Percentiles rank a stretch among this genome's conserved stretches.
Conservation (phyloP, 1,140 invertebrate genomes). For the Oryzaephilus surinamensis region DNA sequence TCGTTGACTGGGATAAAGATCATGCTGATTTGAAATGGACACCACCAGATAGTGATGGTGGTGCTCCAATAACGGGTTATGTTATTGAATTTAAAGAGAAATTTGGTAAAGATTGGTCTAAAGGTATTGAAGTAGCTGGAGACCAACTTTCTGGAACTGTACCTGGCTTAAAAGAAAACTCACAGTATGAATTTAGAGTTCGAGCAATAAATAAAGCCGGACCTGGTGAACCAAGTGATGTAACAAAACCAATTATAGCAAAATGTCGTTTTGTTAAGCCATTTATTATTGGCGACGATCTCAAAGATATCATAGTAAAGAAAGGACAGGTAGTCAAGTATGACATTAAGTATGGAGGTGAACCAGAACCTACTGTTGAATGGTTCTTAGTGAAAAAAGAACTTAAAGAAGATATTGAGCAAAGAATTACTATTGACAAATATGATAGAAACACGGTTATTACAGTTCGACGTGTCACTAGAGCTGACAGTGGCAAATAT, state of each 20-base stretch:
- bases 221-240: constrained; percentile 86
- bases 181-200: constrained; percentile 93
- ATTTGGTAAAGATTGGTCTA: constrained; percentile 81
- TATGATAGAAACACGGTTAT: constrained; percentile 85
- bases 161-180: constrained; percentile 85
- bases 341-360: constrained; percentile 90
- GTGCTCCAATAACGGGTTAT: constrained; percentile 89
- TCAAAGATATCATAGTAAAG: constrained; percentile 82
- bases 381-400: constrained; percentile 69
- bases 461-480: constrained; percentile 74
- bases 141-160: constrained; percentile 67
- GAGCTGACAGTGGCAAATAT: constrained; percentile 86
- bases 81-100: constrained; percentile 90
- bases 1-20: constrained; percentile 93
- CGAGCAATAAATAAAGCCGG: constrained; percentile 93
- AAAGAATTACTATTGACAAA: constrained; percentile 74
- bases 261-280: constrained; percentile 93
- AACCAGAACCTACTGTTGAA: constrained; percentile 83
- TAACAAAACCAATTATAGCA: constrained; percentile 89
- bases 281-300: constrained; percentile 77
- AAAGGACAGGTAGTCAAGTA: constrained; percentile 88
- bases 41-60: constrained; percentile 82
- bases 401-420: constrained; percentile 53
- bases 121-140: constrained; percentile 67
- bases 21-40: constrained; percentile 89